A percentile compares a stretch with the other conserved stretches of the same genome.
These are phyloP conservation scores for Eriosoma lanigerum DNA, from an alignment of 1,140 invertebrate genomes.

Conservation along the genomic window DNA sequence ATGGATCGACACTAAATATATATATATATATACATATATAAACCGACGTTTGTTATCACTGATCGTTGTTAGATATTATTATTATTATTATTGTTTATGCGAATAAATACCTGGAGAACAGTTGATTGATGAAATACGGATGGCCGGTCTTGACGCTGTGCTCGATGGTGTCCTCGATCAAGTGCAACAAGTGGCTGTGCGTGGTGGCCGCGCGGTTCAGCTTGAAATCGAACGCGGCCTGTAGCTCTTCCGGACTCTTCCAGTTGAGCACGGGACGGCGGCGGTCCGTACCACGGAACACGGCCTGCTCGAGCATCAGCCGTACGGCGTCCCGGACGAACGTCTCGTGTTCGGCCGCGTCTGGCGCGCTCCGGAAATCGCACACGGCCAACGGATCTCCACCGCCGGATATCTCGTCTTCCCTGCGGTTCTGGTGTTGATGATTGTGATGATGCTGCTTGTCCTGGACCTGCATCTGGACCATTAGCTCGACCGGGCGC, in stretches of 20 bases:
- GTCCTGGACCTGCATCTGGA: background rate
- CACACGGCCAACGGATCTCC: constrained; percentile 5
- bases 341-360: constrained; percentile 66
- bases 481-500: constrained; percentile 21
- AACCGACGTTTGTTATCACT: too few species aligned
- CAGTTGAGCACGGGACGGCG: constrained; percentile 74
- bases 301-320: constrained; percentile 70
- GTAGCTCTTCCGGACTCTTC: constrained; percentile 69
- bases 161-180: constrained; percentile 69
- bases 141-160: constrained; percentile 87
- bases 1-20: constrained; percentile 72
- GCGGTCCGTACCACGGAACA: constrained; percentile 72
- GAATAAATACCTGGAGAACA: constrained; percentile 66
- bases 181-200: constrained; percentile 68
- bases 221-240: constrained; percentile 67
- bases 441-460: background rate
- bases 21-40: background rate
- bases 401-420: background rate
- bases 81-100: too few species aligned
- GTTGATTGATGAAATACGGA: constrained; percentile 83
- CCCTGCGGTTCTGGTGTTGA: background rate
- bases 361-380: constrained; percentile 60
- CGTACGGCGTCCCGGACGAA: constrained; percentile 72
- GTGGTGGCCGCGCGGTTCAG: constrained; percentile 62
- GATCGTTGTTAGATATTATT: too few species aligned